Base-by-base conservation (phyloP, 2,113 vertebrate genomes). In the Thermophis baileyi region DNA sequence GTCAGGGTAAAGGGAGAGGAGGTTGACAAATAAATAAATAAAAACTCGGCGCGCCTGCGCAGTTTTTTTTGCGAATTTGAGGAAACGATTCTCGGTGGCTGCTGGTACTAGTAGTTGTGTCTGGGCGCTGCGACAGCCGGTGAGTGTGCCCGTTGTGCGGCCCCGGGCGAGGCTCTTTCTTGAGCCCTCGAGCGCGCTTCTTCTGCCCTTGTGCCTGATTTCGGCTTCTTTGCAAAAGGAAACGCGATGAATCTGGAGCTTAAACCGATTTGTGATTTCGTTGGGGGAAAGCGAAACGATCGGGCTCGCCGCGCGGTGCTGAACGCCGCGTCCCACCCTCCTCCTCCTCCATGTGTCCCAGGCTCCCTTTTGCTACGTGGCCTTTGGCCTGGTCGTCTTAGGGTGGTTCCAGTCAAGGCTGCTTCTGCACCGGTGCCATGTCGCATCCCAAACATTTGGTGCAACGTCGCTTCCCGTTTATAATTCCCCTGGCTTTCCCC, bases 141-240 rank as follows among this genome's bases (percentile, higher is more conserved):
- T 1, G 40, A 1, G 0, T 40, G 0, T n/a, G 0, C 0, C 3
- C 40, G 60, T 27, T 24, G 4, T 2, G 22, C 4, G 7, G 4
- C 1, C 35, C 20, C 11, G 44, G 85, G 35, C 89, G 1, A 25
- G 53, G 40, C n/a, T 25, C 49, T 92, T 18, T 24, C 2, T 35
- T 40, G 46, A 44, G 74, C 11, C 18, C n/a, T 14, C 4, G 46
- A 27, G 85, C 54, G 20, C 35, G 25, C 25, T 20, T 1, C 3
- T 87, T 46, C 24, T 35, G 51, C 35, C 16, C 22, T 4, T 25
- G 27, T n/a, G 44, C 50, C 51, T 47, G 40, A 0, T 3, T 44
- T 89, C 20, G 53, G 2, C n/a, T 50, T 87, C 8, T 50, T 51
- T 50, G 22, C 11, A 25, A 88, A 91, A 91, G 90, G n/a, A 20